Evolutionary conservation across 2,888 invertebrate genomes (phyloP), one percentile per base, ranked within the genome.

Genomic region (Lagria hirta): DNA sequence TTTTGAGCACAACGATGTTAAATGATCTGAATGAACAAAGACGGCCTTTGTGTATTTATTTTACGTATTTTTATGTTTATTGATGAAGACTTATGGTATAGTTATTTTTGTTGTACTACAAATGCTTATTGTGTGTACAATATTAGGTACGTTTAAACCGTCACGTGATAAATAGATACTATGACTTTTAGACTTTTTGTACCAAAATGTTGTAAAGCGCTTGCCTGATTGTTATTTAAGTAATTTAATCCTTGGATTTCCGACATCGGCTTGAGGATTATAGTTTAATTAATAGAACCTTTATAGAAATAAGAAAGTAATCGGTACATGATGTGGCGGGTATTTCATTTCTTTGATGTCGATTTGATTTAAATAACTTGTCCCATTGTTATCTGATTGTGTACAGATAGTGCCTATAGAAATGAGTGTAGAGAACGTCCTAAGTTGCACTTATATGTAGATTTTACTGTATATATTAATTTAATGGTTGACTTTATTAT

Each of bases 361-460:
- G 11, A 32, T 32, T 14, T 41, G 41, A 33, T 26, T 18, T 41
- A 26, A 33, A 32, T 26, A 33, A 41, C 41, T 41, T 41, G 45
- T 45, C 45, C 11, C 36, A 36, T 36, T 43, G 38, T 51, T 46
- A 34, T 35, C 58, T 59, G 64, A 55, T 59, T 61, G 52, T 62
- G 62, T 66, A 58, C 63, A 62, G 62, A 63, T 68, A 67, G 68
- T 68, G 68, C 68, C 68, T 69, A 66, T 65, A 68, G 67, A 55
- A 63, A 63, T 57, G 53, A 62, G 59, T 59, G 58, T 58, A 59
- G 55, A n/a, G n/a, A 55, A 57, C 55, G 53, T 57, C 60, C 65
- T 46, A 64, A 64, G 63, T 66, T 66, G 66, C 66, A 66, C 65
- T 30, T 65, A 62, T 63, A 64, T 51, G 62, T 64, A 58, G 50